Percentiles rank a stretch among this genome's conserved stretches.
Evolutionary conservation across 2,113 vertebrate species (phyloP).

Genomic region (Thalassoma bifasciatum): DNA sequence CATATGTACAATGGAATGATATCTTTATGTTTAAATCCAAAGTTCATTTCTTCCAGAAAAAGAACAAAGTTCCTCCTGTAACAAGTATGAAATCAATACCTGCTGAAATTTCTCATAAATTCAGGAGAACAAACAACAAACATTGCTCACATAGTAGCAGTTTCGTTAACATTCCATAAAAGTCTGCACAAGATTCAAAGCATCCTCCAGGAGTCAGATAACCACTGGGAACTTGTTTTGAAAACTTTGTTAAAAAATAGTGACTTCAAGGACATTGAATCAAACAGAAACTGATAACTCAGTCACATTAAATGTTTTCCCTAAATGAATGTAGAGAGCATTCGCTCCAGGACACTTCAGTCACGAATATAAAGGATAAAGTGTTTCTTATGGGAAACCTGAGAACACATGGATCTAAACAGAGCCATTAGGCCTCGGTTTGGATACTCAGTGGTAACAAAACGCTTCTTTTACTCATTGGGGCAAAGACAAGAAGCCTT

Average conservation of each 20-base stretch:
- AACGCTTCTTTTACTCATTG: constrained; percentile 19
- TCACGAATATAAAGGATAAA: constrained; percentile 31
- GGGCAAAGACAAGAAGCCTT: constrained; percentile 62
- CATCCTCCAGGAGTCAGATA: no score
- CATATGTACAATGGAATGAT: constrained; percentile 1
- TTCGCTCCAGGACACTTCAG: background rate
- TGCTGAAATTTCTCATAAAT: no score
- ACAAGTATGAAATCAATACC: no score
- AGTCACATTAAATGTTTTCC: constrained; percentile 7
- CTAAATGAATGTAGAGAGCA: background rate
- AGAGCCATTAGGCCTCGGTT: constrained; percentile 25
- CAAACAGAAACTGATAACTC: no score
- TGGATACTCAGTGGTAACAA: constrained; percentile 40
- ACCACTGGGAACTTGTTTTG: no score
- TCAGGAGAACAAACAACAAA: no score
- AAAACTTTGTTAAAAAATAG: no score
- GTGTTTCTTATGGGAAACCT: constrained; percentile 43
- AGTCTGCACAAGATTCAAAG: no score
- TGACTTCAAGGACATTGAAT: no score
- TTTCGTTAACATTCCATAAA: no score
- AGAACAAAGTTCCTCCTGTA: no score
- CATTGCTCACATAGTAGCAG: no score
- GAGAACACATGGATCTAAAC: constrained; percentile 38
- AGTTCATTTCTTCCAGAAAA: constrained; percentile 18
- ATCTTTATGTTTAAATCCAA: constrained; percentile 1